These are phyloP conservation scores for Melanargia galathea DNA, from an alignment of 2,888 invertebrate genomes.

Conservation along the genomic window DNA sequence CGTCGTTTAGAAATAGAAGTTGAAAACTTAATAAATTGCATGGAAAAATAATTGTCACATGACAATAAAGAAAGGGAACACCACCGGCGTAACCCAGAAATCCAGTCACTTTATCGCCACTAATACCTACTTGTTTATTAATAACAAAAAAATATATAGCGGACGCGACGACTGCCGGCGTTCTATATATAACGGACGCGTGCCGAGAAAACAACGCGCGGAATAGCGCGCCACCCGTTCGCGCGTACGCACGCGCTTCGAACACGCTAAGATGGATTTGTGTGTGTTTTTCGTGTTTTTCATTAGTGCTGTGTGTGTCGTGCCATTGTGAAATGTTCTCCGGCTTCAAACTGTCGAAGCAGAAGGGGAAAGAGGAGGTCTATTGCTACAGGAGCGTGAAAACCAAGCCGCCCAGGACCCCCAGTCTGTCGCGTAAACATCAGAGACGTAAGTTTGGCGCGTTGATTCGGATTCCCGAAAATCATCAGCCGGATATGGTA, in stretches of 20 bases:
- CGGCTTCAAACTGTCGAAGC: constrained; percentile 79
- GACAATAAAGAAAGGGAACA: constrained; percentile 6
- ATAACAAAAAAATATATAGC: constrained; percentile 56
- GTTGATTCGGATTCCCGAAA: neutral
- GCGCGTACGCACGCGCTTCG: constrained; percentile 59
- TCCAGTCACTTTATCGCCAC: constrained; percentile 59
- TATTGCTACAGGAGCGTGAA: constrained; percentile 76
- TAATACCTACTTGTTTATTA: constrained; percentile 62
- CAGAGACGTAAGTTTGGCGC: constrained; percentile 42
- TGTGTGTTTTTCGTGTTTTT: constrained; percentile 30
- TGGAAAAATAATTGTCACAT: neutral
- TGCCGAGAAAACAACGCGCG: constrained; percentile 66
- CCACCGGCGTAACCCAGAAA: constrained; percentile 16
- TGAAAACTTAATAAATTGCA: neutral
- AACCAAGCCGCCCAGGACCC: constrained; percentile 82
- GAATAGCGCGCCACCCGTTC: constrained; percentile 43
- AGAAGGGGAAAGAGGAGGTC: constrained; percentile 79
- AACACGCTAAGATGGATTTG: constrained; percentile 40
- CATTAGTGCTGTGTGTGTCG: constrained; percentile 42
- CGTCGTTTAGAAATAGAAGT: neutral
- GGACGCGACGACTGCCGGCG: constrained; percentile 63
- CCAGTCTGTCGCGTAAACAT: constrained; percentile 52
- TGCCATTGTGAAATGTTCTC: constrained; percentile 75
- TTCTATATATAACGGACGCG: constrained; percentile 72
- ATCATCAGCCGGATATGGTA: neutral